These are phyloP conservation scores for western clawed frog (Xenopus tropicalis) DNA, from an alignment of 2,113 vertebrate species.

Conservation along the genomic window DNA sequence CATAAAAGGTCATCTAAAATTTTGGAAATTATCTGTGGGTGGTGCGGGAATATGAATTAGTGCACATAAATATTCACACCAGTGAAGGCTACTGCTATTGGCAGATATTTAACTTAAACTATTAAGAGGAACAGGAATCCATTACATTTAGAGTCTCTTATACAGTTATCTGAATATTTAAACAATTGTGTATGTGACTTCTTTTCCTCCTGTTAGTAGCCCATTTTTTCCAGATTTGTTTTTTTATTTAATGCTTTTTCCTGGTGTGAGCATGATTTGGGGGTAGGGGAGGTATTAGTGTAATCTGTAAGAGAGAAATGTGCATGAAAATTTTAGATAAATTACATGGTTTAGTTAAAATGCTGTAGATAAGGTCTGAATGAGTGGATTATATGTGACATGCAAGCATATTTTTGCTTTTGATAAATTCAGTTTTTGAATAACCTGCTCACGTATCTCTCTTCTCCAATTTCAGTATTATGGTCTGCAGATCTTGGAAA, in stretches of 20 bases:
- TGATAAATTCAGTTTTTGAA: too few species aligned
- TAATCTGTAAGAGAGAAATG: conserved; percentile 62
- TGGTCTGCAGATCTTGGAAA: conserved; percentile 95
- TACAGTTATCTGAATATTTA: background rate
- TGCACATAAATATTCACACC: conserved; percentile 71
- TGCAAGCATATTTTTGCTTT: conserved; percentile 42
- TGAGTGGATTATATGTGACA: conserved; percentile 67
- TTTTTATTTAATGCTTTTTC: conserved; percentile 50
- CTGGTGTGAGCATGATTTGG: conserved; percentile 91
- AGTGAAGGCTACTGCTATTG: conserved; percentile 66
- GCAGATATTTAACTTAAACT: too few species aligned
- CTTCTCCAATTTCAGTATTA: conserved; percentile 93
- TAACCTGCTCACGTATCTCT: conserved; percentile 63
- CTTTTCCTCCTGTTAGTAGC: conserved; percentile 57
- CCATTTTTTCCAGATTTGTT: conserved; percentile 47
- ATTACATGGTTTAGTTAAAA: conserved; percentile 63
- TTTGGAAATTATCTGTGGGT: conserved; percentile 43
- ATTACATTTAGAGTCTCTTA: background rate
- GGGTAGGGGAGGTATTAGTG: conserved; percentile 84
- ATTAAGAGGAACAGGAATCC: conserved; percentile 57
- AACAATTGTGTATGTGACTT: conserved; percentile 18
- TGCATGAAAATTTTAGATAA: conserved; percentile 75
- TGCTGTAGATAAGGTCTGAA: conserved; percentile 67
- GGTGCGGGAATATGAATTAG: conserved; percentile 67
- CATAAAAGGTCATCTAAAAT: conserved; percentile 76